Percentiles rank a stretch among this genome's conserved stretches.
Conservation (phyloP, 1,140 invertebrate species). For the Aporrectodea caliginosa region DNA sequence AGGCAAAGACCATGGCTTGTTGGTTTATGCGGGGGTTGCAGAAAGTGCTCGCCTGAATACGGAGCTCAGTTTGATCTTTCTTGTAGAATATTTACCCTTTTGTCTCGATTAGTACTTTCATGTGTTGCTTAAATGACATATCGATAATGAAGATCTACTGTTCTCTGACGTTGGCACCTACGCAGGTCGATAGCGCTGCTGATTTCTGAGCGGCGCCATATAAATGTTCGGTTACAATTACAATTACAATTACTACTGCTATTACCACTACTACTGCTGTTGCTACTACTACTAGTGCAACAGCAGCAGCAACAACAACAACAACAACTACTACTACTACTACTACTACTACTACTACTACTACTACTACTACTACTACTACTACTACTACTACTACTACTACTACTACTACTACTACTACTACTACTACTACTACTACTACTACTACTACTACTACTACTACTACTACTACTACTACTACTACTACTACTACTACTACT, state of each 20-base stretch:
- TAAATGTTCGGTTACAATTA: no score
- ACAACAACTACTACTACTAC: slow-evolving; percentile 1
- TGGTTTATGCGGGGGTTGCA: not conserved
- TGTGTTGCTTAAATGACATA: not conserved
- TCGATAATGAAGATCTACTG: no score
- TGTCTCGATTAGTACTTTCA: not conserved
- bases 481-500: not conserved
- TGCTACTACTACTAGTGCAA: not conserved
- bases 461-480: not conserved
- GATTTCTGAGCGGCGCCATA: no score
- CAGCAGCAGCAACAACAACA: not conserved
- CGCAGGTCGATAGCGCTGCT: no score
- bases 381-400: slow-evolving; percentile 4
- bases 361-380: slow-evolving; percentile 7
- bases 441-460: not conserved
- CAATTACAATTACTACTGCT: slow-evolving; percentile 1
- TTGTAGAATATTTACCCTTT: not conserved
- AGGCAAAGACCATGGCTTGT: not conserved
- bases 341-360: slow-evolving; percentile 7
- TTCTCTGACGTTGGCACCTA: no score
- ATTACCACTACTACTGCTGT: not conserved
- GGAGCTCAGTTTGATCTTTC: not conserved
- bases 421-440: not conserved
- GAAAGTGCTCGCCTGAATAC: not conserved
- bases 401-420: slow-evolving; percentile 4